These are phyloP conservation scores for Meloidogyne hapla DNA, from an alignment of 1,140 invertebrate species.

Conservation along the genomic window DNA sequence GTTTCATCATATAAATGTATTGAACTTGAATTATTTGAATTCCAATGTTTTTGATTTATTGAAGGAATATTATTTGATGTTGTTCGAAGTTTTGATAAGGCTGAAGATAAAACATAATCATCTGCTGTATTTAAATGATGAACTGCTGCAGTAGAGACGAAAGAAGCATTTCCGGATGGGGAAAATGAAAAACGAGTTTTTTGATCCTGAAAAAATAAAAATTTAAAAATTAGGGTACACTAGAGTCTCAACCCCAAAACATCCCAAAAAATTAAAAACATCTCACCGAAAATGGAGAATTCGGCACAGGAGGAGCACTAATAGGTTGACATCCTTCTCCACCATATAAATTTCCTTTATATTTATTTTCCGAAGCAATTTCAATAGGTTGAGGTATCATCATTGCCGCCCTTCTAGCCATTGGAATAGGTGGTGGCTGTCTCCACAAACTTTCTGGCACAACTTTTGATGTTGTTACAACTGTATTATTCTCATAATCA, in stretches of 20 bases:
- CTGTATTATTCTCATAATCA: constrained; percentile 59
- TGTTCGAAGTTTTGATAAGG: neutral
- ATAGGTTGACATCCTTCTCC: neutral
- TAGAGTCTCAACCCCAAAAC: neutral
- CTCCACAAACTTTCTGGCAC: neutral
- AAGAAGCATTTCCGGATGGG: neutral
- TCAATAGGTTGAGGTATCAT: constrained; percentile 11
- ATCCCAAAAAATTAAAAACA: neutral
- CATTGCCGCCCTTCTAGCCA: constrained; percentile 18
- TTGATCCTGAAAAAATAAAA: neutral
- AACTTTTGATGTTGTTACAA: constrained; percentile 1
- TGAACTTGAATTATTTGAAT: neutral
- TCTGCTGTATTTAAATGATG: constrained; percentile 30
- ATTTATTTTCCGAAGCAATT: neutral
- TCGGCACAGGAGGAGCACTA: neutral
- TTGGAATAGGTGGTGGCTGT: neutral
- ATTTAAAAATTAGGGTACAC: neutral
- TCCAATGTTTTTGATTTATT: neutral
- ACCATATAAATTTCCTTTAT: constrained; percentile 1
- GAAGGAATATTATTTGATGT: neutral
- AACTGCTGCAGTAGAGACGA: constrained; percentile 27
- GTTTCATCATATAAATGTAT: constrained; percentile 44
- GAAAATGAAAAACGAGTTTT: constrained; percentile 4
- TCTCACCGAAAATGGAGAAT: neutral
- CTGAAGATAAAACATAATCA: constrained; percentile 9